phyloP scores from a whole-genome alignment of 2,888 invertebrate species.

The Troilus luridus region DNA sequence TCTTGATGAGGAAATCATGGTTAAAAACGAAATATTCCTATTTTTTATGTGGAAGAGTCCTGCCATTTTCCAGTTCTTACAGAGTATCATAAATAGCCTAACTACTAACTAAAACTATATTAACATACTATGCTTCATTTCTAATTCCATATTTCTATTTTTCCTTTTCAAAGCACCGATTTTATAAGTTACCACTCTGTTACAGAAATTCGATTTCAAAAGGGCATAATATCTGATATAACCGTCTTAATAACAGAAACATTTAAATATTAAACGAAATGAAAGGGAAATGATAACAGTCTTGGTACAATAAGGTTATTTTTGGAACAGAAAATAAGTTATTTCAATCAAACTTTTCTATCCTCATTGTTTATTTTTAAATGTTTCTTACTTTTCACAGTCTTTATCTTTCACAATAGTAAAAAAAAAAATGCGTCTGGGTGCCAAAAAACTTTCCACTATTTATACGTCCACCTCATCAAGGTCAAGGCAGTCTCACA shows the following conservation, averaged over 20 bases:
- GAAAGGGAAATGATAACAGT: no score
- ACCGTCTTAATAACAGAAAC: background rate
- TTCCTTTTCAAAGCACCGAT: no score
- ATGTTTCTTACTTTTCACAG: no score
- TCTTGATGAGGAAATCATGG: background rate
- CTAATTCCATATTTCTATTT: no score
- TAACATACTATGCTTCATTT: no score
- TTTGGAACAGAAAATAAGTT: background rate
- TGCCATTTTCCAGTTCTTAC: background rate
- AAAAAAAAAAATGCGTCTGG: background rate
- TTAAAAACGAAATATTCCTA: background rate
- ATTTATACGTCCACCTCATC: background rate
- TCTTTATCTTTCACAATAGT: background rate
- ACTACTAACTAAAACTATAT: no score
- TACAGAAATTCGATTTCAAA: background rate
- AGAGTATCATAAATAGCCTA: background rate
- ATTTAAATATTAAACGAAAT: background rate
- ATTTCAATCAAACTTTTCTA: background rate
- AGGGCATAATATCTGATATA: background rate
- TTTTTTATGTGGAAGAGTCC: background rate
- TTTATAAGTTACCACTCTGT: no score
- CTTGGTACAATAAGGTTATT: no score
- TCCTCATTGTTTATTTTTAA: background rate
- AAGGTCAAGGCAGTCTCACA: background rate
- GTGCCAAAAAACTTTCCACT: background rate